Percentiles rank a stretch among this genome's conserved stretches.
These are phyloP conservation scores for Sinocyclocheilus anophthalmus DNA, from an alignment of 2,113 vertebrate species.

Conservation along the genomic window DNA sequence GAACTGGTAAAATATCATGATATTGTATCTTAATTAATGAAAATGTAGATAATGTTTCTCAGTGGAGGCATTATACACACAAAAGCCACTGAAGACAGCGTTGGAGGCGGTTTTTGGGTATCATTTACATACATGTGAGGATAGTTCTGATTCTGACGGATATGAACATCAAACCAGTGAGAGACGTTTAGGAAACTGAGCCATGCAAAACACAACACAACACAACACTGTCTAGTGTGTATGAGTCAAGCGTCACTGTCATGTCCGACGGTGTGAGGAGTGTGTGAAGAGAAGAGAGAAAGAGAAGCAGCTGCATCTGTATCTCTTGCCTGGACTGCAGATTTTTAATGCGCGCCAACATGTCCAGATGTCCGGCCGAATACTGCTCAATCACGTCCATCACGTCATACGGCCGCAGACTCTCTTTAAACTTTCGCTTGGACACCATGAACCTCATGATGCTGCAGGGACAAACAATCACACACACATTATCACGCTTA, in stretches of 20 bases:
- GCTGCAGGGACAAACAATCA: slow-evolving; percentile 70
- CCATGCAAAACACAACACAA: neutral
- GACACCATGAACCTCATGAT: slow-evolving; percentile 97
- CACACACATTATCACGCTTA: slow-evolving; percentile 23
- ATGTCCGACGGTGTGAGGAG: too few species aligned
- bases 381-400: slow-evolving; percentile 99
- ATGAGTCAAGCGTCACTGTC: neutral
- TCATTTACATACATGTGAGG: neutral
- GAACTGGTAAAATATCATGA: neutral
- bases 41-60: neutral
- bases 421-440: slow-evolving; percentile 98
- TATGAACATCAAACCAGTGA: neutral
- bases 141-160: neutral
- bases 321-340: slow-evolving; percentile 92
- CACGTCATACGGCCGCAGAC: slow-evolving; percentile 93
- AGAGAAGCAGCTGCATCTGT: slow-evolving; percentile 4
- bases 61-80: neutral
- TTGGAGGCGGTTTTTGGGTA: neutral
- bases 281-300: neutral
- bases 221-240: neutral
- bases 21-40: neutral
- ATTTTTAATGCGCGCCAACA: slow-evolving; percentile 97
- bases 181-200: neutral
- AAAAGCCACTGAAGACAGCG: neutral
- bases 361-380: slow-evolving; percentile 95